Evolutionary conservation across 2,113 vertebrate species (phyloP).

Genomic region (Cyanoliseus patagonus): DNA sequence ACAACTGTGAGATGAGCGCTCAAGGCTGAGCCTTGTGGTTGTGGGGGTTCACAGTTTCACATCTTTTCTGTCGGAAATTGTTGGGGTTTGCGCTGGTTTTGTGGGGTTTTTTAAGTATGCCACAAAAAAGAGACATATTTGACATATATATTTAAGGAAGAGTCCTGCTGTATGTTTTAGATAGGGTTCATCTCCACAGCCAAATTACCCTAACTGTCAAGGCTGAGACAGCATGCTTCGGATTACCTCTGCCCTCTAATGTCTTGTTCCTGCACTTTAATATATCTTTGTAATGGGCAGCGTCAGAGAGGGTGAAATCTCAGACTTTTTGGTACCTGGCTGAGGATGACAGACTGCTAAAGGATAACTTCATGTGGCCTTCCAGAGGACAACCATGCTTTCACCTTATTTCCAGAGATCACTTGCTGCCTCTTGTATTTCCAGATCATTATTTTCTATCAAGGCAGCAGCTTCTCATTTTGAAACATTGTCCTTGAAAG

Average conservation of each 20-base stretch:
- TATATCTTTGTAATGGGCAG: constrained; percentile 36
- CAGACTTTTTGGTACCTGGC: constrained; percentile 44
- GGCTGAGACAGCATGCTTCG: not conserved
- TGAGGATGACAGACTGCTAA: constrained; percentile 57
- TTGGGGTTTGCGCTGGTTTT: not conserved
- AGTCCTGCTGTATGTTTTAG: constrained; percentile 25
- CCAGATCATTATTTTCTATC: constrained; percentile 69
- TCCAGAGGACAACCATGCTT: constrained; percentile 55
- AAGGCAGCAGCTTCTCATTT: constrained; percentile 69
- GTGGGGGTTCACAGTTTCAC: not conserved
- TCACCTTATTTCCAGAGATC: constrained; percentile 31
- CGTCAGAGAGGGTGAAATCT: constrained; percentile 65
- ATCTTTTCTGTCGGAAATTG: not conserved
- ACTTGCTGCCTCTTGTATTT: constrained; percentile 49
- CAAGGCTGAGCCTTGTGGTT: not conserved
- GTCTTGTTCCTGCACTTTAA: constrained; percentile 13
- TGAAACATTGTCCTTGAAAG: constrained; percentile 54
- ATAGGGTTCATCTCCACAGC: constrained; percentile 55
- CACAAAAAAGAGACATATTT: not conserved
- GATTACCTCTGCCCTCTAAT: not conserved
- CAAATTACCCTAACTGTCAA: not conserved
- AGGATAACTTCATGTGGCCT: constrained; percentile 20
- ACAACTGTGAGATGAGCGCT: not conserved
- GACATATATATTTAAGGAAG: not conserved
- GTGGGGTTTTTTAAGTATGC: not conserved